Evolutionary conservation across 2,888 invertebrate species (phyloP).

Genomic region (Conistra vaccinii): DNA sequence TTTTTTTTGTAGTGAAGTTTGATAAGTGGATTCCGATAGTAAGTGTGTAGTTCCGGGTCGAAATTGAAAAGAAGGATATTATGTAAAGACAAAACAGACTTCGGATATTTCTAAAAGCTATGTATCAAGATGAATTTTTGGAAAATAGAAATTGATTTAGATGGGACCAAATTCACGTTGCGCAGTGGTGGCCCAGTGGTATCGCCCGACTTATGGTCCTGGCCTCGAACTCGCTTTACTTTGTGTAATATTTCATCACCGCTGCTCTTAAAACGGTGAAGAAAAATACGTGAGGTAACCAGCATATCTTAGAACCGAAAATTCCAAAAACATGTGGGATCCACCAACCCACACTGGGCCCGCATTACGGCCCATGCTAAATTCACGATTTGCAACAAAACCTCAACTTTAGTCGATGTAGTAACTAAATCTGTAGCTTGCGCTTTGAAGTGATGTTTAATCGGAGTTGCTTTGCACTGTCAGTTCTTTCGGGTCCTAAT

Average conservation of each 20-base stretch:
- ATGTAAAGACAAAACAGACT: constrained; percentile 23
- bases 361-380: too few species aligned
- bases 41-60: constrained; percentile 30
- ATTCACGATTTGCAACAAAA: background rate
- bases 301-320: too few species aligned
- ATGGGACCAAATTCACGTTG: background rate
- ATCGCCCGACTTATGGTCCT: too few species aligned
- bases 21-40: constrained; percentile 58
- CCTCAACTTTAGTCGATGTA: too few species aligned
- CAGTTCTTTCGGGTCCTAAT: constrained; percentile 23
- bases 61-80: constrained; percentile 43
- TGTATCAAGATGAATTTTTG: constrained; percentile 2
- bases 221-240: too few species aligned
- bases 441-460: constrained; percentile 30
- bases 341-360: too few species aligned
- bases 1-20: constrained; percentile 61
- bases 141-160: background rate
- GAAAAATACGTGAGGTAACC: too few species aligned
- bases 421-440: constrained; percentile 3
- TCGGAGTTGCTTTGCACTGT: constrained; percentile 29
- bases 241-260: too few species aligned
- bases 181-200: too few species aligned
- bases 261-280: too few species aligned
- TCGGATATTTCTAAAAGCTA: constrained; percentile 15
- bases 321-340: too few species aligned